Percentiles rank a stretch among this genome's conserved stretches.
These are phyloP conservation scores for Bedellia somnulentella DNA, from an alignment of 2,888 invertebrate species.

Conservation along the genomic window DNA sequence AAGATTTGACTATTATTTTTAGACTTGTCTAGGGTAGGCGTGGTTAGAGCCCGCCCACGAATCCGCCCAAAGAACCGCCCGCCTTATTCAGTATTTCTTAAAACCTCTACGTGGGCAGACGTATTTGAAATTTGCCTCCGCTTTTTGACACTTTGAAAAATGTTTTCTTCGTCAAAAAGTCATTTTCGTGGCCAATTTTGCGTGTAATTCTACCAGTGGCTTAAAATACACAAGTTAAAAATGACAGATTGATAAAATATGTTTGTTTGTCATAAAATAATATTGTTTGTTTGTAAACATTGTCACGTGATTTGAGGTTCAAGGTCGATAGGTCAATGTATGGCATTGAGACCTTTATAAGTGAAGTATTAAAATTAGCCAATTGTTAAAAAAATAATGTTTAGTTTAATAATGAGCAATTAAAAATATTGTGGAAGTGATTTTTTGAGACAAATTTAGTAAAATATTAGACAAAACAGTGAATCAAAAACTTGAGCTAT, in stretches of 20 bases:
- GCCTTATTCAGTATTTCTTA: constrained; percentile 10
- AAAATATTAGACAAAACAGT: no score
- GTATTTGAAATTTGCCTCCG: constrained; percentile 5
- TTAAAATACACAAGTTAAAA: not conserved
- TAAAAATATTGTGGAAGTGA: not conserved
- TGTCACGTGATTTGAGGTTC: not conserved
- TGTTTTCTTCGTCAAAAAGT: not conserved
- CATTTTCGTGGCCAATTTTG: not conserved
- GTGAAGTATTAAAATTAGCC: no score
- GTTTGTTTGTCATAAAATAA: not conserved
- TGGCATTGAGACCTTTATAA: no score
- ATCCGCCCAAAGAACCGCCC: constrained; percentile 6
- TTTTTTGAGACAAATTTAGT: not conserved
- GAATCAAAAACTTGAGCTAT: not conserved
- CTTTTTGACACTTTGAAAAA: constrained; percentile 1
- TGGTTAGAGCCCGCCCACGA: constrained; percentile 13
- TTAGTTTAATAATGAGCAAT: not conserved
- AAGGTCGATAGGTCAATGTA: not conserved
- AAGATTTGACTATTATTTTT: no score
- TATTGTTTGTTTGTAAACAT: not conserved
- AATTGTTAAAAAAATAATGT: not conserved
- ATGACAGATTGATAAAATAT: not conserved
- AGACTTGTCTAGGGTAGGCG: no score
- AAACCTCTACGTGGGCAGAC: constrained; percentile 7
- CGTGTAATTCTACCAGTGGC: not conserved